Base-by-base conservation (phyloP, 2,113 vertebrate species). In the Amazona vittata region DNA sequence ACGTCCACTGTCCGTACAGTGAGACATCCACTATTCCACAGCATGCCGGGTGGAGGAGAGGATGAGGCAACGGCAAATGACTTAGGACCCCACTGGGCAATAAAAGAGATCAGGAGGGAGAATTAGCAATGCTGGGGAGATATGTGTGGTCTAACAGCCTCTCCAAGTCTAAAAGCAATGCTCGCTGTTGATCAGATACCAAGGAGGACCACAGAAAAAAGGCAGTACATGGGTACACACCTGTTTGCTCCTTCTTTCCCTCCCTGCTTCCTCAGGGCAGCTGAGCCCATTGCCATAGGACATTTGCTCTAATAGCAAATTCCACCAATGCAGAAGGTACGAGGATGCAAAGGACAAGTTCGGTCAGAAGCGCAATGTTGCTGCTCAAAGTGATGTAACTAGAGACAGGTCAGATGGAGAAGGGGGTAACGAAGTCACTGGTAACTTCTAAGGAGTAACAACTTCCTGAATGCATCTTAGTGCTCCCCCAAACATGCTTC, bases 401-500 rank as follows among this genome's bases (percentile, higher is more conserved):
- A 78, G 17, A 63, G 60, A 6, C 39, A 60, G n/a, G 11, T 68
- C 37, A 64, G 57, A 6, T 22, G 39, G 43, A 91, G 46, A 63
- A 35, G 6, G 2, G 24, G 14, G 8, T 19, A 43, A 60, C 19
- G 9, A 20, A 79, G 52, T 47, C 22, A 47, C 25, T 18, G 41
- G 21, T n/a, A 53, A 62, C 33, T 71, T 26, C 52, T 65, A 31
- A 46, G 43, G 71, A 73, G 22, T 5, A 65, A 46, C 1, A 25
- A 37, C 57, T 71, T 76, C 63, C 39, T 3, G 0, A 79, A 74
- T 6, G 37, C 2, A 0, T 59, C 55, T 70, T 37, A 35, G 46
- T 33, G 37, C 83, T 80, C 53, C 15, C n/a, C 10, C 19, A 25
- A 1, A 1, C 6, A 1, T 0, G 0, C 35, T 60, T 65, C 22